Evolutionary conservation across 2,888 invertebrate genomes (phyloP), one percentile per base, ranked within the genome.

Genomic region (Sialis fuliginosa): DNA sequence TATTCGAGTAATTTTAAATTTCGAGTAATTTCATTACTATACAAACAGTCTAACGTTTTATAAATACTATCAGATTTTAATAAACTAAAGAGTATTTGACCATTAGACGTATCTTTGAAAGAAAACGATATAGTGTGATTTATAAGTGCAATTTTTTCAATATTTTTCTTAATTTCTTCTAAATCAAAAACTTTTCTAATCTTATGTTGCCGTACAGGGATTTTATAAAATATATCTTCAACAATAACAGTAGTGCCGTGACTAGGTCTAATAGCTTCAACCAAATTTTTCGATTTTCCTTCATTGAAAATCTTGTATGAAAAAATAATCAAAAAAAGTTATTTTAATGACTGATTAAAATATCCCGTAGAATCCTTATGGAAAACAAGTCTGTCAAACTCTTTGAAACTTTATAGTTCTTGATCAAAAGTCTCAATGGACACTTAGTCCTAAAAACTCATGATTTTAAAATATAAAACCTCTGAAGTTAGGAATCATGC

Each of bases 191-290:
- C 58, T 33, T 61, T 56, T 53, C 73, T 68, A 41, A 75, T 63
- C 39, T 66, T 56, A 55, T 72, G 72, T 52, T 70, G 71, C 54
- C 80, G 65, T 13, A 84, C 78, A 1, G 74, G 75, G 8, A 74
- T 59, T 55, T 76, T 77, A 56, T 72, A 66, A 53, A 81, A 67
- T 54, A 83, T 75, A 44, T 77, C 76, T 54, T 71, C 70, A 40
- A 84, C 67, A 44, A 78, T 77, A 7, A 86, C 72, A 7, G 85
- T 85, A 0, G 84, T 84, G 46, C 87, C 87, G 51, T 63, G 64
- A 39, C 77, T 74, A 6, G 81, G 77, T 53, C 83, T 69, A 35
- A 54, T 57, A 52, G 58, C 51, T 35, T 51, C 49, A n/a, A 71
- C 44, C 45, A 45, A 48, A 52, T 30, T 46, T 48, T 30, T 51